phyloP scores from a whole-genome alignment of 2,888 invertebrate genomes.

The Cryptocephalus primarius region DNA sequence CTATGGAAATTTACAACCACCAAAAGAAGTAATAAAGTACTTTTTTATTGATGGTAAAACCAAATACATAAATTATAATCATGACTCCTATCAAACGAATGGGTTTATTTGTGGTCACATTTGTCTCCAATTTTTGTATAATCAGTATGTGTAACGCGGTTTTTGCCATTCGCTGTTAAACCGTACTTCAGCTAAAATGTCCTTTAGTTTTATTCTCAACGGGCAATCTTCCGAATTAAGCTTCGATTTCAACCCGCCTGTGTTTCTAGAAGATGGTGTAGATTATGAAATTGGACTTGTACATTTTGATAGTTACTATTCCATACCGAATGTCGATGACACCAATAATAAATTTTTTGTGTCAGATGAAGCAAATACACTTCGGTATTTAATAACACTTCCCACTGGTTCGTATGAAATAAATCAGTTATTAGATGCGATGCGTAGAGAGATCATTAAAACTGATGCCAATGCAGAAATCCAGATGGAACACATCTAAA shows the following conservation, averaged over 20 bases:
- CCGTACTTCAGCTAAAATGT: not conserved
- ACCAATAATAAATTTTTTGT: not conserved
- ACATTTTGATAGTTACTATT: constrained; percentile 6
- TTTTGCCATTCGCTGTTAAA: not conserved
- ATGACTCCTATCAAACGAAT: not conserved
- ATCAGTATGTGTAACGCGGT: not conserved
- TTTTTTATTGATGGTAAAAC: not conserved
- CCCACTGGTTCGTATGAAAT: not conserved
- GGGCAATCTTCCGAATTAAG: constrained; percentile 1
- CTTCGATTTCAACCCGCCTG: constrained; percentile 5
- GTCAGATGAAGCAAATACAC: too few species aligned
- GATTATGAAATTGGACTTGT: constrained; percentile 6
- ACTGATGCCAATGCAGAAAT: not conserved
- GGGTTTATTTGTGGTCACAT: not conserved
- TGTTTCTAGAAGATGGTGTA: constrained; percentile 4
- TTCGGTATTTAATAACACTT: not conserved
- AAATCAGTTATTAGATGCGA: not conserved
- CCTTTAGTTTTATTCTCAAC: not conserved
- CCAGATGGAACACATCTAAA: constrained; percentile 1
- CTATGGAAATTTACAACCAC: constrained; percentile 8
- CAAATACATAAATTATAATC: not conserved
- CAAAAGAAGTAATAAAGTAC: constrained; percentile 10
- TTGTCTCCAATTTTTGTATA: constrained; percentile 5
- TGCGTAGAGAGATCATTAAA: not conserved
- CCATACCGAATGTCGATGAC: constrained; percentile 2